Evolutionary conservation across 2,113 vertebrate genomes (phyloP).

Genomic region (Meriones unguiculatus): DNA sequence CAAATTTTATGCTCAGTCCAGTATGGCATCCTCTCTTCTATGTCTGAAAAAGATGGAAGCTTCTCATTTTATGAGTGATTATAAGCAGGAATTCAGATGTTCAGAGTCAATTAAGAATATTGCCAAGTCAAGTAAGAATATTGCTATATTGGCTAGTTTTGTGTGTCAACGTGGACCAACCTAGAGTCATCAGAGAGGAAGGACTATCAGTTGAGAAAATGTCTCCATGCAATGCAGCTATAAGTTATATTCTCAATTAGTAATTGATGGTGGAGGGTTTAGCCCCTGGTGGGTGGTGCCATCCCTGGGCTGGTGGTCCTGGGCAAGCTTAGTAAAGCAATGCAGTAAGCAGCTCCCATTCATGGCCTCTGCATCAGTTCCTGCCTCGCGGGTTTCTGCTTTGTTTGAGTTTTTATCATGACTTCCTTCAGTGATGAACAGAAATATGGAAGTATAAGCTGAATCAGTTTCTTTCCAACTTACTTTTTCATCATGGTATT

Average conservation of each 20-base stretch:
- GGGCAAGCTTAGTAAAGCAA: neutral
- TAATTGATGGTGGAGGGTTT: neutral
- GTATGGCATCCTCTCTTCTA: neutral
- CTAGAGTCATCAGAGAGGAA: neutral
- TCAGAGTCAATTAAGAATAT: constrained; percentile 20
- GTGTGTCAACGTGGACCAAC: neutral
- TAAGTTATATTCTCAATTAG: neutral
- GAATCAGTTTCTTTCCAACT: neutral
- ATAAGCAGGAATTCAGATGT: constrained; percentile 27
- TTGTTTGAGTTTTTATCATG: neutral
- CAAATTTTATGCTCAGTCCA: constrained; percentile 4
- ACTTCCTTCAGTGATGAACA: neutral
- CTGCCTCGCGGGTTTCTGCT: neutral
- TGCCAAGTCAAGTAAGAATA: constrained; percentile 38
- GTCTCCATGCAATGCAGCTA: neutral
- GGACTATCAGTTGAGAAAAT: neutral
- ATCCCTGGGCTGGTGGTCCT: neutral
- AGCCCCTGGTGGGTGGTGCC: neutral
- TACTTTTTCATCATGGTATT: neutral
- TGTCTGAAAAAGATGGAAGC: neutral
- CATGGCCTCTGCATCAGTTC: neutral
- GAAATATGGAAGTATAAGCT: neutral
- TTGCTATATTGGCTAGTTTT: neutral
- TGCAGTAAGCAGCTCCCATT: neutral
- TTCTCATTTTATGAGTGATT: constrained; percentile 18